A percentile compares a stretch with the other conserved stretches of the same genome.
These are phyloP conservation scores for Ephestia elutella DNA, from an alignment of 1,140 invertebrate species.

Conservation along the genomic window DNA sequence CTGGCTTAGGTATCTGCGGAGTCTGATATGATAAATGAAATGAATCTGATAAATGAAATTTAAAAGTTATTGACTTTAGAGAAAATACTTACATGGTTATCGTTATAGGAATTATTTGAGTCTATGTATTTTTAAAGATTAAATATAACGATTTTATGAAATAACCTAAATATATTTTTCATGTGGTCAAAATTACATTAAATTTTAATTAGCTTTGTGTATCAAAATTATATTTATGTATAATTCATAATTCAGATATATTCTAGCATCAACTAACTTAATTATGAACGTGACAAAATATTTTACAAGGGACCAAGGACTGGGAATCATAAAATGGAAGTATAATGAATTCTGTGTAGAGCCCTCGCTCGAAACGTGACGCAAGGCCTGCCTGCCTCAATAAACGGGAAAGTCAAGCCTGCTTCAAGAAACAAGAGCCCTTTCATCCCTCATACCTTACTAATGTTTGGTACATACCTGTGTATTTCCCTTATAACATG, in stretches of 20 bases:
- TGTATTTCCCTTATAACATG: background rate
- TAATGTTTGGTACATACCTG: background rate
- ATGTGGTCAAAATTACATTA: too few species aligned
- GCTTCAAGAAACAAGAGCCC: background rate
- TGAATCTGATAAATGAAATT: too few species aligned
- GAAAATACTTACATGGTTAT: too few species aligned
- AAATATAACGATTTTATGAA: too few species aligned
- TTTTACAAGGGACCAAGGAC: background rate
- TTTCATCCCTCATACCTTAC: background rate
- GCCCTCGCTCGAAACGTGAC: slow-evolving; percentile 33
- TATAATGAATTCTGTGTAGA: slow-evolving; percentile 37
- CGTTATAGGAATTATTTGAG: too few species aligned
- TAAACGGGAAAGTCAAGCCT: slow-evolving; percentile 20
- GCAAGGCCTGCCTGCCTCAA: slow-evolving; percentile 38
- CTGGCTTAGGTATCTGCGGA: too few species aligned
- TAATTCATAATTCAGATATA: background rate
- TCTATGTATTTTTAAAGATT: too few species aligned
- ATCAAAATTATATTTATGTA: background rate
- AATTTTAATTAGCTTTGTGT: too few species aligned
- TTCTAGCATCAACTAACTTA: background rate
- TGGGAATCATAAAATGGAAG: slow-evolving; percentile 19
- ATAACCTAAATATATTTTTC: too few species aligned
- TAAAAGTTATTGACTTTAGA: too few species aligned
- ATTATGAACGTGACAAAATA: slow-evolving; percentile 4
- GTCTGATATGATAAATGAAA: too few species aligned